Evolutionary conservation across 2,888 invertebrate genomes (phyloP).

Genomic region (Drosophila histrio): DNA sequence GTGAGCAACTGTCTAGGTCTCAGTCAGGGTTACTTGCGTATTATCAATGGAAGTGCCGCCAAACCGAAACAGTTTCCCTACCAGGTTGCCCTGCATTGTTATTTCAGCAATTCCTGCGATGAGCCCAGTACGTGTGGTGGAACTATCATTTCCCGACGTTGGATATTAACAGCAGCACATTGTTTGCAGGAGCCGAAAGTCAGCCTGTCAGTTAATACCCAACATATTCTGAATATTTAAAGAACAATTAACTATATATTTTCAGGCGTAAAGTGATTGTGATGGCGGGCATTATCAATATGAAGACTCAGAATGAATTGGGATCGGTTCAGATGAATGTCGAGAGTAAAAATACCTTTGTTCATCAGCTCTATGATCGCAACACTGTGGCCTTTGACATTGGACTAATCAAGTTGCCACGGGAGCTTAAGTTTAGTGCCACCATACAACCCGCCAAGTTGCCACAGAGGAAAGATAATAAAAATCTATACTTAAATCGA

Average conservation of each 20-base stretch:
- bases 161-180: slow-evolving; percentile 66
- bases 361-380: slow-evolving; percentile 35
- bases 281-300: slow-evolving; percentile 32
- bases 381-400: slow-evolving; percentile 42
- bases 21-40: slow-evolving; percentile 35
- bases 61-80: slow-evolving; percentile 41
- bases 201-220: slow-evolving; percentile 18
- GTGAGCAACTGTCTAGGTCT: slow-evolving; percentile 2
- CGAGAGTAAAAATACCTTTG: slow-evolving; percentile 9
- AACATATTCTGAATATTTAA: neutral
- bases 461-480: slow-evolving; percentile 14
- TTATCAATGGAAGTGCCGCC: slow-evolving; percentile 48
- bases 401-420: slow-evolving; percentile 41
- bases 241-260: neutral
- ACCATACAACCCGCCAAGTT: slow-evolving; percentile 33
- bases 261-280: slow-evolving; percentile 32
- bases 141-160: slow-evolving; percentile 44
- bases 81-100: slow-evolving; percentile 42
- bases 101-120: slow-evolving; percentile 16
- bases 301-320: neutral
- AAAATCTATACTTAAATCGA: neutral
- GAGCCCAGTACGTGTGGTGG: slow-evolving; percentile 48
- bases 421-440: slow-evolving; percentile 11
- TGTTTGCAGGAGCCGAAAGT: slow-evolving; percentile 33
- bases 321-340: slow-evolving; percentile 15